A percentile compares a stretch with the other conserved stretches of the same genome.
These are phyloP conservation scores for Netelia virgata DNA, from an alignment of 2,888 invertebrate species.

Conservation along the genomic window DNA sequence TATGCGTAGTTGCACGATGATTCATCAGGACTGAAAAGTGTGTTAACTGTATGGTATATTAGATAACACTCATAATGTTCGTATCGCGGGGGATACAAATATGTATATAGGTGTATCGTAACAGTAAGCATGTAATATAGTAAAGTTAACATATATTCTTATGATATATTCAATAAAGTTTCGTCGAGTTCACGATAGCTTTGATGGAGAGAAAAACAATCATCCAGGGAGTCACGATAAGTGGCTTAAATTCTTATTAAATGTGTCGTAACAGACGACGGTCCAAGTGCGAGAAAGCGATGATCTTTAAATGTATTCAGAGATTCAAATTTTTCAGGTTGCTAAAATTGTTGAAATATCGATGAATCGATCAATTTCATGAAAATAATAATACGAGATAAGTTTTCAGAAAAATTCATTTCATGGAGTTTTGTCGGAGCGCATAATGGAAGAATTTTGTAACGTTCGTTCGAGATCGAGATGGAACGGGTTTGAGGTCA, in stretches of 20 bases:
- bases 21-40: conserved; percentile 81
- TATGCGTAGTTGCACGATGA: conserved; percentile 72
- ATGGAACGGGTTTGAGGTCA: not conserved
- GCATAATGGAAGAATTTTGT: not conserved
- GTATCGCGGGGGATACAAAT: conserved; percentile 21
- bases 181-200: too few species aligned
- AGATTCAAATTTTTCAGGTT: not conserved
- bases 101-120: not conserved
- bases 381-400: not conserved
- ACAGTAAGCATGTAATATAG: conserved; percentile 20
- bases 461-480: not conserved
- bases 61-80: conserved; percentile 75
- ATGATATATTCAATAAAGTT: too few species aligned
- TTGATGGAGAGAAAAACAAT: conserved; percentile 8
- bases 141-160: not conserved
- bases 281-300: conserved; percentile 21
- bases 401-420: not conserved
- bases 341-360: not conserved
- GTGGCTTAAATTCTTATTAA: conserved; percentile 37
- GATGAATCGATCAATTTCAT: not conserved
- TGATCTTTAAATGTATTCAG: conserved; percentile 5
- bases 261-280: not conserved
- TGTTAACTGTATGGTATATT: conserved; percentile 80
- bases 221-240: not conserved
- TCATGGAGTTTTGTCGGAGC: not conserved